Conservation (phyloP, 2,797 vertebrate genomes). For the Etheostoma perlongum region DNA sequence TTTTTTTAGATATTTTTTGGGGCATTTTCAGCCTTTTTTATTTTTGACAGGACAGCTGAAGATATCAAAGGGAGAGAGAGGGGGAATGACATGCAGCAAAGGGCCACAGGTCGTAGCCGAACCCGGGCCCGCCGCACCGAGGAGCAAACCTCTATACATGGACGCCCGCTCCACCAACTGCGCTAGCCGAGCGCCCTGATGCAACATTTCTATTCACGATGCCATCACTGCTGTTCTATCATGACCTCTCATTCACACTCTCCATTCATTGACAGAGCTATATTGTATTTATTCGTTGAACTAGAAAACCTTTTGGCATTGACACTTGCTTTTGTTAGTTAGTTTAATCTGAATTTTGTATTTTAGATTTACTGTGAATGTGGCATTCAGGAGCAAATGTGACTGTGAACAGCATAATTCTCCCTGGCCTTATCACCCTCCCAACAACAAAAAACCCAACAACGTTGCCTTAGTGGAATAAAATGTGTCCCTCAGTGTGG, state of each 20-base stretch:
- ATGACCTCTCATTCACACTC: neutral
- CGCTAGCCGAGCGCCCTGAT: neutral
- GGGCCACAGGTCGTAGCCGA: too few relatives aligned
- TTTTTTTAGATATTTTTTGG: too few relatives aligned
- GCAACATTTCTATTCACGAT: neutral
- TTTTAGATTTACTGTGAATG: constrained; percentile 3
- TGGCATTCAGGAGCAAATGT: neutral
- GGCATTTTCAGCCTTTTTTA: too few relatives aligned
- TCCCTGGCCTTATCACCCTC: neutral
- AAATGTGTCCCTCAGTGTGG: neutral
- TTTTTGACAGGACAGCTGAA: too few relatives aligned
- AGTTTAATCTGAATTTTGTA: neutral
- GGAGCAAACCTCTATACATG: too few relatives aligned
- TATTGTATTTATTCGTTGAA: neutral
- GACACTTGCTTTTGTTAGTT: constrained; percentile 1
- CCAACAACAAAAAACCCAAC: neutral
- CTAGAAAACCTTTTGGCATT: neutral
- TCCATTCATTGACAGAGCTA: neutral
- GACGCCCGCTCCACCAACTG: too few relatives aligned
- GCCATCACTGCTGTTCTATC: neutral
- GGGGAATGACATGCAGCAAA: too few relatives aligned
- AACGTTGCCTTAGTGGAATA: too few relatives aligned
- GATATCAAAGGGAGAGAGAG: too few relatives aligned
- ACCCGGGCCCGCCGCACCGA: too few relatives aligned
- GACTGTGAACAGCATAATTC: neutral